Conservation (phyloP, 2,113 vertebrate genomes). For the Holacanthus passer region DNA sequence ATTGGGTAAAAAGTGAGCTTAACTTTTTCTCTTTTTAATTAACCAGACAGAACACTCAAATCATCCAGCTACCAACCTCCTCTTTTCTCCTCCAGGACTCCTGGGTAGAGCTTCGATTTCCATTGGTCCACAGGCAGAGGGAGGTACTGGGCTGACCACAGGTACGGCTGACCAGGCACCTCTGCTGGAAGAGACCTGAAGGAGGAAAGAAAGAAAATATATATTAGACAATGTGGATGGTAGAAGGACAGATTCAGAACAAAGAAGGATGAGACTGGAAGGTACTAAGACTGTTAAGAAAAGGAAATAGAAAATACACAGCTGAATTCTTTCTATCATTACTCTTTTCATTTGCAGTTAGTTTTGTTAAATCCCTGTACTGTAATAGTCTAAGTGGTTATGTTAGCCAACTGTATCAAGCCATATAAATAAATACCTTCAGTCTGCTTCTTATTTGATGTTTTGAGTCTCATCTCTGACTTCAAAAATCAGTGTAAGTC, state of each 20-base stretch:
- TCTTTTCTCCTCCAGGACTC: conserved; percentile 89
- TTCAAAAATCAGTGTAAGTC: not conserved
- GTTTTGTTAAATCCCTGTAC: not conserved
- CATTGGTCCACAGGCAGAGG: conserved; percentile 85
- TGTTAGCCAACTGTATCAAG: not conserved
- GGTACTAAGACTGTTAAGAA: not conserved
- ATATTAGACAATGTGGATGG: not conserved
- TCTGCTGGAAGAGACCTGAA: conserved; percentile 59
- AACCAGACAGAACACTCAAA: not conserved
- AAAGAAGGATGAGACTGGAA: not conserved
- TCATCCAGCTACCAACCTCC: conserved; percentile 85
- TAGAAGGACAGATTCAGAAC: not conserved
- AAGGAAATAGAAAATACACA: not conserved
- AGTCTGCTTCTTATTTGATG: not conserved
- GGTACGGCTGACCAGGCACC: conserved; percentile 74
- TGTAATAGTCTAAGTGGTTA: not conserved
- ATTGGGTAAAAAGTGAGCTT: not conserved
- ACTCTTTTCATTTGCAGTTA: not conserved
- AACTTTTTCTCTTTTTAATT: too few species aligned
- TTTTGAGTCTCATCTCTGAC: not conserved
- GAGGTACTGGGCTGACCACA: conserved; percentile 72
- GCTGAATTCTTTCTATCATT: not conserved
- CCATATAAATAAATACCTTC: not conserved
- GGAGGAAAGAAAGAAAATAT: not conserved
- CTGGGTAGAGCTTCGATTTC: conserved; percentile 91